These are phyloP conservation scores for Strix aluco DNA, from an alignment of 2,113 vertebrate species.

Conservation along the genomic window DNA sequence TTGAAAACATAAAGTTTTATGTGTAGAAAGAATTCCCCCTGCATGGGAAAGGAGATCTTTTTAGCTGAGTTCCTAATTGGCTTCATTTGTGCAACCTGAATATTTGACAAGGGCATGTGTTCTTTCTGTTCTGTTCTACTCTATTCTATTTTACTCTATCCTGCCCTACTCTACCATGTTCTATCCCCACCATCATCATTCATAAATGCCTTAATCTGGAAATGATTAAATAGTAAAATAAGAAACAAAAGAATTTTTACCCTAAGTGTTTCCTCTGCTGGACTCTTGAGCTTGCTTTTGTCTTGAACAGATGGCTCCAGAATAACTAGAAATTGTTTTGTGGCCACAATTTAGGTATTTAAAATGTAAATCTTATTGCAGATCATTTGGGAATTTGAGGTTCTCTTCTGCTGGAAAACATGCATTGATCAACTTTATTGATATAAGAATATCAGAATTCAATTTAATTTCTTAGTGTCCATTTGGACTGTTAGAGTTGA, in stretches of 20 bases:
- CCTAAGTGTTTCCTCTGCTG: background rate
- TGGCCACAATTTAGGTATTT: background rate
- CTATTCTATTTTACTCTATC: background rate
- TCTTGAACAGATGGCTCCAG: background rate
- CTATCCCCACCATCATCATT: background rate
- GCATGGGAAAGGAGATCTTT: background rate
- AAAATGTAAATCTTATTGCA: background rate
- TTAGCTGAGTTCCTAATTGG: background rate
- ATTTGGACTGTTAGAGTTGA: background rate
- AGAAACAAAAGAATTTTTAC: background rate
- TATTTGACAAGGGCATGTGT: constrained; percentile 16
- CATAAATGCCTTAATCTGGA: background rate
- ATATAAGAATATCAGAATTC: background rate
- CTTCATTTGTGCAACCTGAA: constrained; percentile 6
- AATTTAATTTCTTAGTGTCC: background rate
- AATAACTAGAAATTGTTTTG: background rate
- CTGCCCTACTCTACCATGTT: background rate
- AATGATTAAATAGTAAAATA: background rate
- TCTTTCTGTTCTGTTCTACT: background rate
- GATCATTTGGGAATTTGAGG: background rate
- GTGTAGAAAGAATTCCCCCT: background rate
- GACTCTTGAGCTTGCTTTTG: background rate
- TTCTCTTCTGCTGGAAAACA: background rate
- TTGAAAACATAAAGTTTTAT: background rate
- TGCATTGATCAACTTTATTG: background rate